phyloP scores from a whole-genome alignment of 2,888 invertebrate genomes.

The Chrysodeixis includens region DNA sequence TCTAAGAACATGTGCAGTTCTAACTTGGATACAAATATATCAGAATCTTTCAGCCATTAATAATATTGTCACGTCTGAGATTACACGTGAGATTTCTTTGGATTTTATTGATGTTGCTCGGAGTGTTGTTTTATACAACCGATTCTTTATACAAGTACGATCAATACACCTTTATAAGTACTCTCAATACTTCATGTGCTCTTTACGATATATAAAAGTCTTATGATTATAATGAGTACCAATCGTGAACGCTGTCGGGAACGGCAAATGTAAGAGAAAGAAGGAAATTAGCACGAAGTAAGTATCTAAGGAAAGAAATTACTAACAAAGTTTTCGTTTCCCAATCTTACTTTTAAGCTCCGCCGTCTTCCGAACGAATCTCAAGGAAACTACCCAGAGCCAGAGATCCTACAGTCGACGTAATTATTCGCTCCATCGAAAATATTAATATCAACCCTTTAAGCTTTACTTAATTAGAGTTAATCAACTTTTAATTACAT shows the following conservation, averaged over 20 bases:
- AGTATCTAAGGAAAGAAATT: neutral
- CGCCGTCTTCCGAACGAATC: neutral
- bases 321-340: neutral
- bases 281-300: no score
- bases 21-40: neutral
- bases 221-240: no score
- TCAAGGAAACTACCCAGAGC: neutral
- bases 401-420: neutral
- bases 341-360: neutral
- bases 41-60: neutral
- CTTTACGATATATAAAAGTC: no score
- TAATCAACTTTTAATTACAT: conserved; percentile 4
- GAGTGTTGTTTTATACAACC: neutral
- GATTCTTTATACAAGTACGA: neutral
- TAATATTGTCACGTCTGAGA: conserved; percentile 3
- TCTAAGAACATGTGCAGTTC: neutral
- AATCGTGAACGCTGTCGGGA: no score
- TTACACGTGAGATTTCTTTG: neutral
- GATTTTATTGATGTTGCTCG: neutral
- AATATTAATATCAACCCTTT: conserved; percentile 4
- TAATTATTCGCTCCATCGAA: conserved; percentile 4
- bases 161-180: neutral
- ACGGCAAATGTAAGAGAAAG: no score
- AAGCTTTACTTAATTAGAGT: neutral
- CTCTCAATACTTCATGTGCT: no score